Evolutionary conservation across 2,113 vertebrate genomes (phyloP).

Genomic region (Anser brachyrhynchus): DNA sequence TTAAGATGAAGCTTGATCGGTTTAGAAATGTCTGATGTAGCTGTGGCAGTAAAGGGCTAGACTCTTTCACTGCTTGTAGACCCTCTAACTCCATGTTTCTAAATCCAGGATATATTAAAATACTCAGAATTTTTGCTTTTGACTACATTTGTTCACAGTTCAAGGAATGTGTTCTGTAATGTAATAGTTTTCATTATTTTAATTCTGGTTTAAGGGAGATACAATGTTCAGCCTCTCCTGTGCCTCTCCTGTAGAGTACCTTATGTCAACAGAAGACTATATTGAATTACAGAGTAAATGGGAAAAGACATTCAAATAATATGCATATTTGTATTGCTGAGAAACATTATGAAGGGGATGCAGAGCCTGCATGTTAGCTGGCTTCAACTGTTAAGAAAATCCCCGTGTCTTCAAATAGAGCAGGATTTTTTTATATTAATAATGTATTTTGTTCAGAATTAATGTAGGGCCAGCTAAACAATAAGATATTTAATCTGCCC

Average conservation of each 20-base stretch:
- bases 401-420: neutral
- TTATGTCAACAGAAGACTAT: neutral
- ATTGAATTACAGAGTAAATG: conserved; percentile 34
- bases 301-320: conserved; percentile 30
- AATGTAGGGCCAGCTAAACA: neutral
- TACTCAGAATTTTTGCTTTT: conserved; percentile 2
- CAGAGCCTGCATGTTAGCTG: conserved; percentile 18
- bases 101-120: neutral
- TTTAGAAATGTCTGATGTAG: neutral
- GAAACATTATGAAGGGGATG: conserved; percentile 21
- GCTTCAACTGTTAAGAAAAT: conserved; percentile 41
- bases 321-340: neutral
- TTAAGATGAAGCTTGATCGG: neutral
- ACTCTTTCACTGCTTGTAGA: neutral
- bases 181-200: conserved; percentile 27
- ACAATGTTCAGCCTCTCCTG: neutral
- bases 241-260: neutral
- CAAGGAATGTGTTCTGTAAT: conserved; percentile 23
- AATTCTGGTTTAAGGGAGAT: neutral
- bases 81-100: neutral
- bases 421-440: neutral
- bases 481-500: neutral
- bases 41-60: neutral
- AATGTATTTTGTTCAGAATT: neutral
- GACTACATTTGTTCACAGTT: neutral